Percentiles rank a stretch among this genome's conserved stretches.
phyloP scores from a whole-genome alignment of 2,113 vertebrate genomes.

The Tupaia tana region DNA sequence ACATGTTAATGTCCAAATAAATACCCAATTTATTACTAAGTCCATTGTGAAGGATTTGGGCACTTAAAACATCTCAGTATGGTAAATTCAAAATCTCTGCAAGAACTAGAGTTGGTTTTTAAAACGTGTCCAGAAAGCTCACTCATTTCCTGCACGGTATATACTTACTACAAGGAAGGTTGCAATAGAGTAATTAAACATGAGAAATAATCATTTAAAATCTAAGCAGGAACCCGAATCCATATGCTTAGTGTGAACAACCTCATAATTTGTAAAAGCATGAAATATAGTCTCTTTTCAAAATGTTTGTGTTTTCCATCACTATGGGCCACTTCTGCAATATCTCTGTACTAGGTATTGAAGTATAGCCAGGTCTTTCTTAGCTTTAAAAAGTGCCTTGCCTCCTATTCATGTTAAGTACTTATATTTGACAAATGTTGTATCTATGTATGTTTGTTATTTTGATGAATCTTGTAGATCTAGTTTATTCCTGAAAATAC shows the following conservation, averaged over 20 bases:
- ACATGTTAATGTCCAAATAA: background rate
- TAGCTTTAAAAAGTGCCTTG: constrained; percentile 11
- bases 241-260: constrained; percentile 14
- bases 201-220: background rate
- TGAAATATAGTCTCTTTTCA: constrained; percentile 18
- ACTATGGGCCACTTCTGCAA: background rate
- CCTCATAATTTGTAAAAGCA: constrained; percentile 44
- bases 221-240: background rate
- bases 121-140: constrained; percentile 1
- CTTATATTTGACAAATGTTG: background rate
- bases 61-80: constrained; percentile 21
- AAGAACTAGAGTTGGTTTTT: constrained; percentile 16
- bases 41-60: constrained; percentile 8
- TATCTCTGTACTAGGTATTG: background rate
- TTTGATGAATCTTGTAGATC: background rate
- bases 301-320: background rate
- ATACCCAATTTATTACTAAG: constrained; percentile 25
- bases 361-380: background rate
- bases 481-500: constrained; percentile 7
- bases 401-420: background rate
- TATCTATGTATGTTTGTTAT: constrained; percentile 49
- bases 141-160: background rate
- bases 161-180: constrained; percentile 14
- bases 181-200: constrained; percentile 37
- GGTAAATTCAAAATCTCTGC: constrained; percentile 31